Base-by-base conservation (phyloP, 2,797 vertebrate genomes). In the Tiaroga cobitis region DNA sequence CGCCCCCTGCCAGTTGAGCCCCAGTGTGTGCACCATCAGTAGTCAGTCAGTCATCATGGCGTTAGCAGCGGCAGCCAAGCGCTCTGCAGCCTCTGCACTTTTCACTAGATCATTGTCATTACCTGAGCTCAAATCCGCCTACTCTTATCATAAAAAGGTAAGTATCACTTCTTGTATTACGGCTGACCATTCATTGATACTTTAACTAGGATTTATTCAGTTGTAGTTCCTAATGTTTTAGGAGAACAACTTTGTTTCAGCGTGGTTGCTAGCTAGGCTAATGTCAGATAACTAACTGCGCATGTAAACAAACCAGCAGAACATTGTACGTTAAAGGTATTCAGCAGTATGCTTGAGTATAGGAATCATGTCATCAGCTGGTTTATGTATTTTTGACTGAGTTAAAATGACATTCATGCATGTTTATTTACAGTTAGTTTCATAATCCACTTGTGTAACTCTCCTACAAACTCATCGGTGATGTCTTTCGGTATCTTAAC, bases 101-200 rank as follows among this genome's bases (percentile, higher is more conserved):
- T 85, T 92, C 59, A 86, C 81, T 72, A 87, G 91, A 88, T 72
- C 91, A 1, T 69, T 91, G 13, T 49, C 84, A 13, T 10, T 63
- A 10, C 88, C 92, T 5, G 85, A 91, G 82, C 51, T 91, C 0
- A 91, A 24, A 5, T 32, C 81, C 0, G 8, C 85, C 16, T 92
- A 91, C 61, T 90, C 70, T 1, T 95, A 96, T 76, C 95, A 96
- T 89, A 86, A 94, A 89, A 96, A 94, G 92, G 95, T 94, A 90
- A 88, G 74, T 78, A 11, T 9, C 39, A 29, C 4, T 2, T 67
- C n/a, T 65, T 18, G 3, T 54, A 4, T 49, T 29, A 13, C 13
- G 69, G 19, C 5, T 10, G 61, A 8, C 19, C n/a, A 34, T 56
- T 7, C 0, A 1, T 1, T 9, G 10, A 59, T 10, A 46, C 7